phyloP scores from a whole-genome alignment of 2,797 vertebrate genomes.

The Xerus rutilus region DNA sequence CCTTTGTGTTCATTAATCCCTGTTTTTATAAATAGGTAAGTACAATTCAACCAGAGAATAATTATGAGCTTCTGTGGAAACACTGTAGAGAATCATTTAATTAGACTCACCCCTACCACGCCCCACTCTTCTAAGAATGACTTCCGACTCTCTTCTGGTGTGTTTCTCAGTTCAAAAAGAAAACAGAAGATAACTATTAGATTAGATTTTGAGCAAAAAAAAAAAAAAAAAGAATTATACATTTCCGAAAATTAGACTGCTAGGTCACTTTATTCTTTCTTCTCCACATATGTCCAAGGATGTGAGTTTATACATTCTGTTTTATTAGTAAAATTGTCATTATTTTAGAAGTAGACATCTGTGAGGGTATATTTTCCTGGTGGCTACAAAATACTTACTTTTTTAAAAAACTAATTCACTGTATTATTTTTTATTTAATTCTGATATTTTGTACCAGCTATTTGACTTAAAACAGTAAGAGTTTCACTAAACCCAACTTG shows the following conservation, averaged over 20 bases:
- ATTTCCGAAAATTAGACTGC: constrained; percentile 24
- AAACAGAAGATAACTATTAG: constrained; percentile 12
- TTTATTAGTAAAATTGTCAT: not conserved
- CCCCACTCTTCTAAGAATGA: constrained; percentile 1
- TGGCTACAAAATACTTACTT: not conserved
- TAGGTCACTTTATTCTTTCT: not conserved
- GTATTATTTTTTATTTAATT: constrained; percentile 33
- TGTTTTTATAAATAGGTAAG: constrained; percentile 55
- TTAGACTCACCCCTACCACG: not conserved
- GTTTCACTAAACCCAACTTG: not conserved
- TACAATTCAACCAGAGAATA: constrained; percentile 29
- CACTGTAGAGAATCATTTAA: not conserved
- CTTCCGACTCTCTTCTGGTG: not conserved
- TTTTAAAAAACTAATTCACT: not conserved
- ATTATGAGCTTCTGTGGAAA: constrained; percentile 49
- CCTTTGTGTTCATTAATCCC: not conserved
- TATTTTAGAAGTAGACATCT: not conserved
- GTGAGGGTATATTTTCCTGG: not conserved
- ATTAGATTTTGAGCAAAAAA: not conserved
- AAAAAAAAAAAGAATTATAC: not conserved
- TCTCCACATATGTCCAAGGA: not conserved
- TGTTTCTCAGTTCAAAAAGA: constrained; percentile 26
- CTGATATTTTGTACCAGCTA: constrained; percentile 26
- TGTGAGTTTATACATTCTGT: not conserved
- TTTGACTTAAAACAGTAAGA: constrained; percentile 44